Percentiles rank a stretch among this genome's conserved stretches.
Conservation (phyloP, 1,140 invertebrate genomes). For the Heliconius melpomene region DNA sequence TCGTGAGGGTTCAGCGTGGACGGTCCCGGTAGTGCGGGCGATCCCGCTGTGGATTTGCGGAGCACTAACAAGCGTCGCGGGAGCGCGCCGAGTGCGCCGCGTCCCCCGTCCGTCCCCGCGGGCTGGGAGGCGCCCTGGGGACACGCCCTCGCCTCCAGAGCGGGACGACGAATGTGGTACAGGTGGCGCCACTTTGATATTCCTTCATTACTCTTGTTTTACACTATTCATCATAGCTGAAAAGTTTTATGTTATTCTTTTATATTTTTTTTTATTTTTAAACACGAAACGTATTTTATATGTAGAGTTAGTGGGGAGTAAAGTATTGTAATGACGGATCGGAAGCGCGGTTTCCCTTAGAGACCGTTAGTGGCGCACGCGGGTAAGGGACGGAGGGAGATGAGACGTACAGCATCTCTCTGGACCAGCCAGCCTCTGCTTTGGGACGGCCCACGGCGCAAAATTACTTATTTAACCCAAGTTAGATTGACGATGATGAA, state of each 20-base stretch:
- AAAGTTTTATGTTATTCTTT: not conserved
- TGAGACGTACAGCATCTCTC: slow-evolving; percentile 72
- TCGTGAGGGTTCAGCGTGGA: slow-evolving; percentile 72
- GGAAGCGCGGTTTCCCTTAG: slow-evolving; percentile 62
- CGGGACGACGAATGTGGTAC: slow-evolving; percentile 63
- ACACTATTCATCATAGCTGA: not conserved
- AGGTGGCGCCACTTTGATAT: slow-evolving; percentile 70
- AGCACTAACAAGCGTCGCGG: slow-evolving; percentile 80
- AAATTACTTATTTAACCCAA: slow-evolving; percentile 77
- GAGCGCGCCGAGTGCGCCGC: slow-evolving; percentile 76
- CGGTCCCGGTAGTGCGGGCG: slow-evolving; percentile 75
- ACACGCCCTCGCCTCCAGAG: slow-evolving; percentile 77
- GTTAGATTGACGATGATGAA: slow-evolving; percentile 80
- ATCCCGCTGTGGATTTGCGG: slow-evolving; percentile 78
- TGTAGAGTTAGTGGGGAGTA: not conserved
- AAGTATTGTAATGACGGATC: slow-evolving; percentile 51
- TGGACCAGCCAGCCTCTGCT: slow-evolving; percentile 59
- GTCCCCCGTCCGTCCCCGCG: slow-evolving; percentile 77
- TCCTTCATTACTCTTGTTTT: slow-evolving; percentile 23
- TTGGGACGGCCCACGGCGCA: slow-evolving; percentile 70
- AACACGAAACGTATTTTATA: not conserved
- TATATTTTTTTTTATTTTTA: slow-evolving; percentile 29
- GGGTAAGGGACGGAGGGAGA: slow-evolving; percentile 66
- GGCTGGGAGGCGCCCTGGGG: slow-evolving; percentile 76
- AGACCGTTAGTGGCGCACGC: slow-evolving; percentile 56